Evolutionary conservation across 2,797 vertebrate species (phyloP).

Genomic region (Anabacerthia variegaticeps): DNA sequence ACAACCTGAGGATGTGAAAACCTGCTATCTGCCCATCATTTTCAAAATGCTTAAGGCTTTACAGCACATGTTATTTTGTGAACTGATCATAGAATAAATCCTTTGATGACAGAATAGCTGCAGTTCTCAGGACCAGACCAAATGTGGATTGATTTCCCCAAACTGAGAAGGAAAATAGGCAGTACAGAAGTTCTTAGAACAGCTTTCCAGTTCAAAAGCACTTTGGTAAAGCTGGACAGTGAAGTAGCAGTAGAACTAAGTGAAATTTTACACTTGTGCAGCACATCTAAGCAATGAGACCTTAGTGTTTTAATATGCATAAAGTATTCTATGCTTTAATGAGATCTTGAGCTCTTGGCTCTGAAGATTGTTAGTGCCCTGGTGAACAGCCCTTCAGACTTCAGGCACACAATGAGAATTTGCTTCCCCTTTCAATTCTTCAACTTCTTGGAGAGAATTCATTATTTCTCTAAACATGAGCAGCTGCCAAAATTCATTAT

Average conservation of each 20-base stretch:
- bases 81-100: not conserved
- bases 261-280: not conserved
- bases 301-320: not conserved
- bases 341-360: not conserved
- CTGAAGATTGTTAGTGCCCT: not conserved
- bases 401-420: not conserved
- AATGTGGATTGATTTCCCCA: not conserved
- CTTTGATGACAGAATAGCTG: not conserved
- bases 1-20: not conserved
- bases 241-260: not conserved
- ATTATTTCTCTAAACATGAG: not conserved
- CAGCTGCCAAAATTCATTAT: not conserved
- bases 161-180: not conserved
- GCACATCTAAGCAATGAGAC: not conserved
- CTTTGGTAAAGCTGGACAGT: not conserved
- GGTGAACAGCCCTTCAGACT: not conserved
- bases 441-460: not conserved
- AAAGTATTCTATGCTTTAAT: not conserved
- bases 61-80: not conserved
- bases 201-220: not conserved
- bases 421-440: not conserved
- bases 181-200: not conserved
- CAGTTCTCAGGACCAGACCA: not conserved
- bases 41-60: not conserved
- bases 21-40: not conserved